Conservation (phyloP, 2,113 vertebrate species). For the Speoplatyrhinus poulsoni region DNA sequence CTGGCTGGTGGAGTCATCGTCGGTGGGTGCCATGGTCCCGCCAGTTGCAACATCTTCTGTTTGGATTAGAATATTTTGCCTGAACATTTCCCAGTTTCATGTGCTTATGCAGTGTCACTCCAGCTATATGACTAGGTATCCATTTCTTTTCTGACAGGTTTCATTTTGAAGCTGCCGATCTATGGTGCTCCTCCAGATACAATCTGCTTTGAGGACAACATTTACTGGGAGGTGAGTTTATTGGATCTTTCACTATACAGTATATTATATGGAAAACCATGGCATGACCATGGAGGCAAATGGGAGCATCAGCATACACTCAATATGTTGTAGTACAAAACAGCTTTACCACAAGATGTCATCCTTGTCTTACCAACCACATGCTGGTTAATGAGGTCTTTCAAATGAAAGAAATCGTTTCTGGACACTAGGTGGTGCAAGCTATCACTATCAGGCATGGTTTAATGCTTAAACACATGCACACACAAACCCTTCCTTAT, state of each 20-base stretch:
- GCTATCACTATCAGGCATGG: no score
- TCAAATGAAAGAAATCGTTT: not conserved
- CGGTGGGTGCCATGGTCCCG: conserved; percentile 72
- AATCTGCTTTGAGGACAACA: conserved; percentile 72
- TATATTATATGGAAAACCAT: not conserved
- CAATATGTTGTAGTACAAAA: not conserved
- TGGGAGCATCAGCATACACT: not conserved
- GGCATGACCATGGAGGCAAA: not conserved
- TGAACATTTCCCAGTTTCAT: no score
- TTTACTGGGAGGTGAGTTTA: conserved; percentile 84
- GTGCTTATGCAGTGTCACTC: no score
- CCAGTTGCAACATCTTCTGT: not conserved
- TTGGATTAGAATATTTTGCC: no score
- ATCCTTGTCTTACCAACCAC: not conserved
- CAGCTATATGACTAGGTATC: no score
- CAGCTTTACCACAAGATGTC: conserved; percentile 26
- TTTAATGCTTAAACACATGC: not conserved
- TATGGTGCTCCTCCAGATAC: conserved; percentile 72
- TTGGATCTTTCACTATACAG: not conserved
- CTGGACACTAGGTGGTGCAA: conserved; percentile 36
- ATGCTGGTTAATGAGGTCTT: not conserved
- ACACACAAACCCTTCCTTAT: not conserved
- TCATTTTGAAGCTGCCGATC: conserved; percentile 75
- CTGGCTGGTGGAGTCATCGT: conserved; percentile 79
- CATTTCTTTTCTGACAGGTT: conserved; percentile 66